Base-by-base conservation (phyloP, 2,888 invertebrate species). In the Cephus pulcher region DNA sequence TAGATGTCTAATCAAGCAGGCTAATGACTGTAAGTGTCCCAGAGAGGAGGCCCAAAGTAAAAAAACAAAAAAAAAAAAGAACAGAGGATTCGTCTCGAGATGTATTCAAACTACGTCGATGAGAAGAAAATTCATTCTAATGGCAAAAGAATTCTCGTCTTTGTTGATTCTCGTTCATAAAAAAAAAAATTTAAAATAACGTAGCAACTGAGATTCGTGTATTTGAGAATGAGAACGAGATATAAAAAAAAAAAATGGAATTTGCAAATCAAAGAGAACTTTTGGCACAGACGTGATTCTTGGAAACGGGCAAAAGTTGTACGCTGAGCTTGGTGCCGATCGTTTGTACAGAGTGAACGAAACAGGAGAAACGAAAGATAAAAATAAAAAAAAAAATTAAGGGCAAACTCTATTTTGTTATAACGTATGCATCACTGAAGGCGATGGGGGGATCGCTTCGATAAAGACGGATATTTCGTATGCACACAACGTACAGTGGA, bases 1-100 rank as follows among this genome's bases (percentile, higher is more conserved):
- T 83, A 83, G 83, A 83, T 86, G 86, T 87, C 88, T 88, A 88
- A 79, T 86, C 82, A 90, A 90, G 90, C 90, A 86, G 84, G 88
- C 85, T 88, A 88, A 83, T 84, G 84, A 86, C 80, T 84, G 82
- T 80, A 77, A 78, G 69, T 73, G 75, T 71, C 33, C 15, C 34
- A 34, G 33, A 34, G 82, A 77, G 76, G 83, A 76, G 77, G 81
- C 81, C 81, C 74, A 84, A 78, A 79, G 77, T 78, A 81, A 70
- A 76, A 79, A 80, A 37, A 80, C 80, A 80, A 80, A 82, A 79
- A 37, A 71, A 12, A 6, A 70, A 70, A 70, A 11, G 11, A 70
- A 70, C 30, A 70, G 1, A 70, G 70, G 70, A 40, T 40, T 56
- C 23, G 56, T 15, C 56, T 23, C 56, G 56, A 56, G 56, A 56